Evolutionary conservation across 2,797 vertebrate genomes (phyloP).

Genomic region (Lepus townsendii): DNA sequence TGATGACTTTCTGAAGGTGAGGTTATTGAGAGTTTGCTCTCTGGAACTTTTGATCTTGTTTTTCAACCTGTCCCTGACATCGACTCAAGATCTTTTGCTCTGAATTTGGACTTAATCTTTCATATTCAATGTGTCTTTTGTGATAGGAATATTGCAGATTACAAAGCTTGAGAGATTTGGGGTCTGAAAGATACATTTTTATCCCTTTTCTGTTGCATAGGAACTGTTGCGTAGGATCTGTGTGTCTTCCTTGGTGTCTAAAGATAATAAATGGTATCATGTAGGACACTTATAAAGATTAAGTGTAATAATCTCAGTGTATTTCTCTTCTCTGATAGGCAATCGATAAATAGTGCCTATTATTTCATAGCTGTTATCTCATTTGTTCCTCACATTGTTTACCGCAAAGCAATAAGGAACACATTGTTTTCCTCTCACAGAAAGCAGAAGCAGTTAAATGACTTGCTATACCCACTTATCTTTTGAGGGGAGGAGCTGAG

Average conservation of each 20-base stretch:
- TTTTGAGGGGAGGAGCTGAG: background rate
- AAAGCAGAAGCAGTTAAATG: background rate
- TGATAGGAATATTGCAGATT: background rate
- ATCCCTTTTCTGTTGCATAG: background rate
- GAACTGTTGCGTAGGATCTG: background rate
- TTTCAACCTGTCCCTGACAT: background rate
- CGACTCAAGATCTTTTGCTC: background rate
- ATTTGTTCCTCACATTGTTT: slow-evolving; percentile 40
- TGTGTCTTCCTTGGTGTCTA: background rate
- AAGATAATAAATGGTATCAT: background rate
- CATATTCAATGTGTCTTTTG: background rate
- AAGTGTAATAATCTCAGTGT: background rate
- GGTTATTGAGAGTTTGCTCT: background rate
- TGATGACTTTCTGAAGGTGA: slow-evolving; percentile 1
- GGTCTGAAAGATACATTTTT: background rate
- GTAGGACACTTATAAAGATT: background rate
- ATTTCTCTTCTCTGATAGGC: background rate
- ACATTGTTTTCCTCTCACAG: background rate
- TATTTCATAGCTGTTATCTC: slow-evolving; percentile 5
- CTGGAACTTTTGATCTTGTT: background rate
- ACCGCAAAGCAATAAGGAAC: slow-evolving; percentile 26
- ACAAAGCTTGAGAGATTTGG: background rate
- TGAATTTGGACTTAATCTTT: background rate
- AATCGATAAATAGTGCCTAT: background rate
- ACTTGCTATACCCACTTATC: background rate